A percentile compares a stretch with the other conserved stretches of the same genome.
Conservation (phyloP, 35 echinoderm and acorn worm species). For the Ophioderma brevispina region DNA sequence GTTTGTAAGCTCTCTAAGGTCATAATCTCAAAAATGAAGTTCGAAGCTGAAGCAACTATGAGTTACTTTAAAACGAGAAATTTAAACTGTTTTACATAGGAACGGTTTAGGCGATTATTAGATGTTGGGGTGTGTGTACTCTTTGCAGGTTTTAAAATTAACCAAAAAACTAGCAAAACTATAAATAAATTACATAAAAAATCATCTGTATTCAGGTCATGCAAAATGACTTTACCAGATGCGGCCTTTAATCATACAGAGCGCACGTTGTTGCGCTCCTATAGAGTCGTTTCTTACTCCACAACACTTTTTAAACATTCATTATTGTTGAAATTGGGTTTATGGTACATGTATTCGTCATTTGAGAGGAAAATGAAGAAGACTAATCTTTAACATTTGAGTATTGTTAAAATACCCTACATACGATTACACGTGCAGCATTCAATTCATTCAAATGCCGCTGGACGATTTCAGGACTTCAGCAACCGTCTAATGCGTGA, state of each 20-base stretch:
- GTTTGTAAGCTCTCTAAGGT: not conserved
- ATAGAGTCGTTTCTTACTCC: too few relatives aligned
- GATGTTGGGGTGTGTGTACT: not conserved
- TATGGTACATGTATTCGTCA: too few relatives aligned
- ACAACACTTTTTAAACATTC: too few relatives aligned
- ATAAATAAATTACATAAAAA: not conserved
- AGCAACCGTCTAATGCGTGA: too few relatives aligned
- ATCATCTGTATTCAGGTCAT: not conserved
- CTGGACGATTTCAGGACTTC: too few relatives aligned
- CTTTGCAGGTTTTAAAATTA: not conserved
- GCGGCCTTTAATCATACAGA: not conserved
- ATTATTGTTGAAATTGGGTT: too few relatives aligned
- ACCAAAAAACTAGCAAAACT: not conserved
- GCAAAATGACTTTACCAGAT: not conserved
- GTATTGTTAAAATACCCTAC: too few relatives aligned
- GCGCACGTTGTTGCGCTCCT: too few relatives aligned
- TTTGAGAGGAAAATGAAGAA: too few relatives aligned
- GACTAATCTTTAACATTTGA: too few relatives aligned
- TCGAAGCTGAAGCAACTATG: not conserved
- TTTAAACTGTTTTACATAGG: not conserved
- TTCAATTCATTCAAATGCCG: too few relatives aligned
- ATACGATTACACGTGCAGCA: too few relatives aligned
- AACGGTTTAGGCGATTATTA: not conserved
- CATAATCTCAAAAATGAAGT: not conserved
- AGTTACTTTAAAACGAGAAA: not conserved